Evolutionary conservation across 2,797 vertebrate species (phyloP).

Genomic region (Pagetopsis macropterus): DNA sequence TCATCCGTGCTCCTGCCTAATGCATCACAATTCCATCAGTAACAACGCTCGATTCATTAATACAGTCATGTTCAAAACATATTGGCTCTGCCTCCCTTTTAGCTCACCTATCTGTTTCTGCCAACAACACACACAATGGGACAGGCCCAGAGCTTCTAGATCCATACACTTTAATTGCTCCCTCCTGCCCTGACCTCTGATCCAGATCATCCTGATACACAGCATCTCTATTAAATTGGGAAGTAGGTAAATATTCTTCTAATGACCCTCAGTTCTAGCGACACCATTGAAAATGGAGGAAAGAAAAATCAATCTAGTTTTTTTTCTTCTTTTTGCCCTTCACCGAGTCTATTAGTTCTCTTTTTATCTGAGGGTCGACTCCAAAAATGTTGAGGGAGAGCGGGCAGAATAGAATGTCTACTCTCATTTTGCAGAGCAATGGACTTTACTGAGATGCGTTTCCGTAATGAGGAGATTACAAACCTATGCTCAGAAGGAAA

Average conservation of each 20-base stretch:
- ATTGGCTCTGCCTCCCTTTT: constrained; percentile 59
- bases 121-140: constrained; percentile 68
- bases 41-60: constrained; percentile 73
- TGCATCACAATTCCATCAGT: constrained; percentile 62
- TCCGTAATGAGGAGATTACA: constrained; percentile 56
- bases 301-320: constrained; percentile 75
- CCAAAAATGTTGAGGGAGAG: constrained; percentile 61
- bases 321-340: constrained; percentile 75
- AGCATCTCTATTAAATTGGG: constrained; percentile 85
- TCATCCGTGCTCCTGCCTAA: constrained; percentile 37
- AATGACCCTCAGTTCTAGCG: constrained; percentile 81
- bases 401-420: constrained; percentile 37
- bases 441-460: constrained; percentile 51
- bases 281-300: constrained; percentile 71
- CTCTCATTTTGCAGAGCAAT: constrained; percentile 40
- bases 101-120: constrained; percentile 72
- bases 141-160: constrained; percentile 65
- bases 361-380: constrained; percentile 75
- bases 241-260: constrained; percentile 87
- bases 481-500: constrained; percentile 48
- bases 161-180: constrained; percentile 85
- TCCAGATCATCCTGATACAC: constrained; percentile 84
- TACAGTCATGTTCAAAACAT: constrained; percentile 67
- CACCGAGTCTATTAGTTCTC: constrained; percentile 74
- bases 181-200: constrained; percentile 85